Base-by-base conservation (phyloP, 2,113 vertebrate genomes). In the Aleadryas rufinucha region DNA sequence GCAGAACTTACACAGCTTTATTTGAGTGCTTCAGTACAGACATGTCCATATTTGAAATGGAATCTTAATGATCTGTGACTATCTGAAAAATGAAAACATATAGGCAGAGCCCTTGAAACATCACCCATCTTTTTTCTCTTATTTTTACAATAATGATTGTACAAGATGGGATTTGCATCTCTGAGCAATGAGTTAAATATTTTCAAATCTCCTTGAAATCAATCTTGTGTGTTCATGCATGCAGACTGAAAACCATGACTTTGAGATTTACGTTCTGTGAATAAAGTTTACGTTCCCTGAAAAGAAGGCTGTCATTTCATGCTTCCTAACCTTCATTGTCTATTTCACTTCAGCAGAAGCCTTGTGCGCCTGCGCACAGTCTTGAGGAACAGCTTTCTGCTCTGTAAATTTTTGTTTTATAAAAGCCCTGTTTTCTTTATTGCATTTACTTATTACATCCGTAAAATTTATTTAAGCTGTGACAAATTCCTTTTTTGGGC, bases 381-480 rank as follows among this genome's bases (percentile, higher is more conserved):
- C 57, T 45, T 35, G 89, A 95, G 75, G 95, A 88, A 60, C 39
- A 93, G 97, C 96, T 97, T 97, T 98, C 97, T 98, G 96, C 97
- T 97, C 95, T 96, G 97, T 96, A 18, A 21, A 52, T 92, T 97
- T 77, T 93, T 97, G 94, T 93, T 98, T 96, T 91, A 95, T 89
- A 97, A 98, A 98, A 97, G 44, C 87, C 91, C 81, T 94, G 87
- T 94, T 98, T 98, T 97, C 76, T 97, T 97, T 97, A 97, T 97
- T 95, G 89, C 70, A 11, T 95, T 95, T 97, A 97, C 95, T 96
- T 97, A 45, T 97, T 97, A 96, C 90, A 97, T 97, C 96, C 97
- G 95, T 97, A 98, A 97, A 97, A 98, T 97, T 97, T 98, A 97
- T 97, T 97, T 97, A 97, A 97, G 96, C 95, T 97, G 91, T 98